These are phyloP conservation scores for Zootoca vivipara DNA, from an alignment of 2,113 vertebrate species.

Conservation along the genomic window DNA sequence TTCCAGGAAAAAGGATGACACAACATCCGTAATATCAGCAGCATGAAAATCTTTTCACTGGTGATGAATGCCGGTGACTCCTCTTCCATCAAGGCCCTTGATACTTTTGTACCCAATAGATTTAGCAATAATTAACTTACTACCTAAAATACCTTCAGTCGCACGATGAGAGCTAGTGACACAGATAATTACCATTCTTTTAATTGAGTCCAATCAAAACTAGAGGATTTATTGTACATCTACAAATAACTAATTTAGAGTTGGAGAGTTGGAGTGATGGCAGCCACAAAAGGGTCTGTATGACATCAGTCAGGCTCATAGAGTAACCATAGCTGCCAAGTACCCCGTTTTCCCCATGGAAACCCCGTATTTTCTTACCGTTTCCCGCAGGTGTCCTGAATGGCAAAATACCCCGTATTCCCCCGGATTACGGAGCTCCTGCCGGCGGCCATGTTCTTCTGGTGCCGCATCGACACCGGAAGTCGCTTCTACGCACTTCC, in stretches of 20 bases:
- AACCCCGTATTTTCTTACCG: too few species aligned
- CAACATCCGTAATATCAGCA: neutral
- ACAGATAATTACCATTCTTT: neutral
- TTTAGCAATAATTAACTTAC: neutral
- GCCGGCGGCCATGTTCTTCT: too few species aligned
- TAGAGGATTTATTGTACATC: neutral
- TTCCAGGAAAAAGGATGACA: neutral
- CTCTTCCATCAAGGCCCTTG: neutral
- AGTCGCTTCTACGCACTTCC: too few species aligned
- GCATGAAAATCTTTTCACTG: neutral
- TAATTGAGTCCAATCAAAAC: neutral
- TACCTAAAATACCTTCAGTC: neutral
- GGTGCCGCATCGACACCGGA: too few species aligned
- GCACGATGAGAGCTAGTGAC: neutral
- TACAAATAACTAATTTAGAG: neutral
- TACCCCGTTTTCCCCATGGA: too few species aligned
- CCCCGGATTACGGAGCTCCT: too few species aligned
- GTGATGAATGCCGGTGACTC: neutral
- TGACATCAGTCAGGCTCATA: neutral
- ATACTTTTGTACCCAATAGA: neutral
- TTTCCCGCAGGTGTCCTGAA: too few species aligned
- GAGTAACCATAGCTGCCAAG: too few species aligned
- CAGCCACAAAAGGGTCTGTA: neutral
- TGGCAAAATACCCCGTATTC: too few species aligned
- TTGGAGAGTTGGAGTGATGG: neutral